Evolutionary conservation across 2,888 invertebrate species (phyloP).

Genomic region (Eubasilissa splendida): DNA sequence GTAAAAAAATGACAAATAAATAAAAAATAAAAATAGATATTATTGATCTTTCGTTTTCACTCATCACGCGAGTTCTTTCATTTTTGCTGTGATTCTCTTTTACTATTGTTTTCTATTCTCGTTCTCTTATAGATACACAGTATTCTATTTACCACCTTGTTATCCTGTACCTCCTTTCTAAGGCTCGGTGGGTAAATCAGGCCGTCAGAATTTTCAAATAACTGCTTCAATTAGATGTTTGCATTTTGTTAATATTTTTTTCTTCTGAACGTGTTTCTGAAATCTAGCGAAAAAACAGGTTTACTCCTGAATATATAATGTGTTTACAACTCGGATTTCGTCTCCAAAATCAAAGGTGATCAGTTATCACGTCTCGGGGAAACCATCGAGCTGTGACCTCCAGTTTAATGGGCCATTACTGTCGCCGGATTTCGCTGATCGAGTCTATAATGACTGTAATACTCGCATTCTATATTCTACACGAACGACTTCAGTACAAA

Average conservation of each 20-base stretch:
- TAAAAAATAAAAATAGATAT: too few species aligned
- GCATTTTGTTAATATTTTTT: too few species aligned
- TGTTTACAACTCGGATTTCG: conserved; percentile 4
- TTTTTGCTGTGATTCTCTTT: neutral
- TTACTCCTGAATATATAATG: neutral
- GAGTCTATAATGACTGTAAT: neutral
- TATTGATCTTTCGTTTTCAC: conserved; percentile 8
- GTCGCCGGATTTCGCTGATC: neutral
- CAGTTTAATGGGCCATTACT: neutral
- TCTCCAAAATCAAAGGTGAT: conserved; percentile 6
- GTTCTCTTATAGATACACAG: too few species aligned
- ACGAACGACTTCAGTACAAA: too few species aligned
- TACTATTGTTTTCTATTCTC: neutral
- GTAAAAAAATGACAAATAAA: too few species aligned
- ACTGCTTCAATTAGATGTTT: too few species aligned
- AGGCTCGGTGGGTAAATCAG: too few species aligned
- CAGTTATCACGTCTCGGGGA: neutral
- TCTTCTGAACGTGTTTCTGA: too few species aligned
- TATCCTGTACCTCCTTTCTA: too few species aligned
- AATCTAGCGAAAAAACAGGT: neutral
- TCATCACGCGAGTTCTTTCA: conserved; percentile 12
- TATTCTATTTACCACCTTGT: too few species aligned
- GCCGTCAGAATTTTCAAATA: too few species aligned
- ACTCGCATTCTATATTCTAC: neutral
- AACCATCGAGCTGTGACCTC: neutral